Evolutionary conservation across 2,797 vertebrate species (phyloP).

Genomic region (Chaenodraco wilsoni): DNA sequence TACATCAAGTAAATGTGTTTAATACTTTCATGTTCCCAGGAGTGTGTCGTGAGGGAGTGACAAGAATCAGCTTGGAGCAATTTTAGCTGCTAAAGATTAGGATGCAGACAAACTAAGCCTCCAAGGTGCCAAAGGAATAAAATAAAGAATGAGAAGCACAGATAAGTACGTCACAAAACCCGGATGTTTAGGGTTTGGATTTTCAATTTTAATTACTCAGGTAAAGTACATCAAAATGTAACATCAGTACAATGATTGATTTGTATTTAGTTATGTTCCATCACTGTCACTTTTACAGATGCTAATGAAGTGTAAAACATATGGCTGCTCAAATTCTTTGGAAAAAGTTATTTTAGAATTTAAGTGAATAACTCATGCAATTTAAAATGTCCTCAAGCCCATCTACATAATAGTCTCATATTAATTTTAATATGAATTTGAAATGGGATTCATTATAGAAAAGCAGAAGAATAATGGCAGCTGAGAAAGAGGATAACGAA

Average conservation of each 20-base stretch:
- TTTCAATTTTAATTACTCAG: background rate
- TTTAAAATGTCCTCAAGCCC: slow-evolving; percentile 25
- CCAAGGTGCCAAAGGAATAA: slow-evolving; percentile 19
- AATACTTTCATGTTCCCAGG: slow-evolving; percentile 2
- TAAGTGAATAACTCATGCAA: slow-evolving; percentile 26
- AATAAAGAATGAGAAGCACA: slow-evolving; percentile 13
- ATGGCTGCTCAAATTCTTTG: background rate
- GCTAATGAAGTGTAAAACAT: slow-evolving; percentile 1
- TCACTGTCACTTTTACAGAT: background rate
- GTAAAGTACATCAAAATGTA: background rate
- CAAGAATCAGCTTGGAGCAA: slow-evolving; percentile 29
- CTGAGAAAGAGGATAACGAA: slow-evolving; percentile 33
- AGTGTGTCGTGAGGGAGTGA: slow-evolving; percentile 8
- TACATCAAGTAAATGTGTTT: slow-evolving; percentile 35
- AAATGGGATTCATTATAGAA: slow-evolving; percentile 41
- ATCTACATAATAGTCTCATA: slow-evolving; percentile 41
- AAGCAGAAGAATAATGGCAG: slow-evolving; percentile 41
- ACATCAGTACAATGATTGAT: background rate
- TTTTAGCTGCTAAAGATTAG: slow-evolving; percentile 43
- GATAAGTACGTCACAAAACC: slow-evolving; percentile 31
- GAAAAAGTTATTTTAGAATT: slow-evolving; percentile 4
- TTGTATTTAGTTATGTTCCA: background rate
- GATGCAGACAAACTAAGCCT: slow-evolving; percentile 41
- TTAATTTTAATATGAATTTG: slow-evolving; percentile 47
- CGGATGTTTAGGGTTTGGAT: background rate